Evolutionary conservation across 2,888 invertebrate genomes (phyloP), one percentile per base, ranked within the genome.

Genomic region (Coelopa pilipes): DNA sequence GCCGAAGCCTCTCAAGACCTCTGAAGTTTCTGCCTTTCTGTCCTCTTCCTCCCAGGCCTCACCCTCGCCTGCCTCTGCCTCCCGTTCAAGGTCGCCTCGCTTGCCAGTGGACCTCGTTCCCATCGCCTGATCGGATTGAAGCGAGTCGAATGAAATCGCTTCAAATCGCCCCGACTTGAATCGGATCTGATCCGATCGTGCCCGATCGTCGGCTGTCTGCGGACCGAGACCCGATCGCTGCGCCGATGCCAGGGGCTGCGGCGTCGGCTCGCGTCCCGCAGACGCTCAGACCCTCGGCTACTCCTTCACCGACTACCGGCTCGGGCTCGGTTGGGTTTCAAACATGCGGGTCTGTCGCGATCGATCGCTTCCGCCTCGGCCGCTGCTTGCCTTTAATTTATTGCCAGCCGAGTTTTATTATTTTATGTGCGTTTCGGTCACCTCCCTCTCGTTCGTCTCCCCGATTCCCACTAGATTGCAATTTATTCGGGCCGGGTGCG

Each of bases 31-130:
- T n/a, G n/a, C n/a, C n/a, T n/a, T n/a, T n/a, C n/a, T n/a, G n/a
- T n/a, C n/a, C n/a, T n/a, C n/a, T n/a, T 34, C 34, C 34, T 4
- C 7, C 34, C 34, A 34, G 19, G 47, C 46, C 45, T 19, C n/a
- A 17, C 46, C 17, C 19, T 65, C 46, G 17, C 15, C 46, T 12
- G n/a, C 12, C 45, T 9, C 46, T 46, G 45, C 65, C 46, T 65
- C 11, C 65, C 9, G 47, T 46, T 65, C 65, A 65, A 65, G 65
- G 65, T 65, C 65, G 46, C 13, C 17, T 59, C 21, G 57, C n/a
- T 59, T 59, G 19, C 21, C 12, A 21, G 34, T 17, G 21, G 19
- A 19, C 10, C 21, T 21, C 57, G 19, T 13, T 24, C 21, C 24
- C 57, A 59, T 59, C 21, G 19, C 57, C 13, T 59, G 10, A 17